Evolutionary conservation across 1,140 invertebrate species (phyloP).

Genomic region (Drosophila kikkawai): DNA sequence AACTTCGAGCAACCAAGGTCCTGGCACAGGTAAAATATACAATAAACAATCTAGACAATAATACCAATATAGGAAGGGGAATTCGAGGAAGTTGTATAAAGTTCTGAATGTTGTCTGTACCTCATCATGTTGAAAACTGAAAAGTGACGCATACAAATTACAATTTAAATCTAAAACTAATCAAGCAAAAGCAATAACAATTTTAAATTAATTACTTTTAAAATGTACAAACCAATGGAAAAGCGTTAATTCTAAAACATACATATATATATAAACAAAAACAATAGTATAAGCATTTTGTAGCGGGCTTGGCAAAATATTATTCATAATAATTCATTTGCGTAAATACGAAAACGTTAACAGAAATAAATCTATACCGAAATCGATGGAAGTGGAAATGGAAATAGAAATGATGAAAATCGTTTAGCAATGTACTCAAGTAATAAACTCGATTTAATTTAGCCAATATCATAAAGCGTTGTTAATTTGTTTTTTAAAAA

Average conservation of each 20-base stretch:
- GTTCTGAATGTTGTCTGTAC: constrained; percentile 62
- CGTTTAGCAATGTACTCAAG: constrained; percentile 45
- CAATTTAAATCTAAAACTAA: constrained; percentile 36
- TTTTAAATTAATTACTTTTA: constrained; percentile 66
- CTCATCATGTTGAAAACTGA: constrained; percentile 75
- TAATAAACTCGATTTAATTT: constrained; percentile 58
- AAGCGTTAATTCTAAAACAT: constrained; percentile 31
- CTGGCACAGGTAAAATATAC: constrained; percentile 65
- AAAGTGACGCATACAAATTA: constrained; percentile 54
- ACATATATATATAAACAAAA: background rate
- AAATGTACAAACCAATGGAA: constrained; percentile 70
- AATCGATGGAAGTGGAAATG: constrained; percentile 20
- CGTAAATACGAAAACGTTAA: constrained; percentile 14
- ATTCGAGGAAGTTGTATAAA: constrained; percentile 59
- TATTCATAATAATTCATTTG: constrained; percentile 49
- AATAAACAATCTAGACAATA: constrained; percentile 45
- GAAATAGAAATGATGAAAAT: constrained; percentile 28
- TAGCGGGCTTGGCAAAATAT: constrained; percentile 73
- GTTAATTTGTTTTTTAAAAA: constrained; percentile 81
- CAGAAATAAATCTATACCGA: constrained; percentile 26
- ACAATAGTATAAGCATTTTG: constrained; percentile 32
- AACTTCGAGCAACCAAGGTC: constrained; percentile 51
- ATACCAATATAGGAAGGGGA: constrained; percentile 21
- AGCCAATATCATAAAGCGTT: constrained; percentile 72
- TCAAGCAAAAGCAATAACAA: constrained; percentile 67